Evolutionary conservation across 23 tunicate genomes (phyloP), one percentile per base, ranked within the genome.

Genomic region (Trididemnum clinides): DNA sequence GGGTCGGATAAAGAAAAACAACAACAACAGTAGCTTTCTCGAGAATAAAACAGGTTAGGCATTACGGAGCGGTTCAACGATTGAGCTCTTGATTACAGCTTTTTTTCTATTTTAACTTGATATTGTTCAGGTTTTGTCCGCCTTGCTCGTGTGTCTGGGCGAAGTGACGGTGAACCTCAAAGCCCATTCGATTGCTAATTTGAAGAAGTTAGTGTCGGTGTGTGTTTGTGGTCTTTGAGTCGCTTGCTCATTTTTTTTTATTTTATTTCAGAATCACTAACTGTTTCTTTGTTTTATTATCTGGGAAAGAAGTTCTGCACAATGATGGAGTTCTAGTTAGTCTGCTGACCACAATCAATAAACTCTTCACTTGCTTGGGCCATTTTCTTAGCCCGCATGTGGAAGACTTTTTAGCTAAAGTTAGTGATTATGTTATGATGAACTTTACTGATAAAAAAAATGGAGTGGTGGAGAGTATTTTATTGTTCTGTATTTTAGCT

Each of bases 381-480:
- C 82, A 84, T 80, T 90, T 90, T 39, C 72, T 90, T 21, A 90
- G 89, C 39, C 95, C 95, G 4, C 71, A 90, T 36, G 63, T 90
- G 26, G 89, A 76, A 26, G 87, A 57, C 19, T 75, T 90, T 30
- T 27, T 90, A 22, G 36, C 44, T 0, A 64, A 88, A 82, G 91
- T 88, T 28, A 4, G 71, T 62, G 15, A 10, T 44, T 44, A 7
- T 44, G 10, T 44, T 44, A 15, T 44, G 10, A 44, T 44, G 12
- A 44, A 44, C 54, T 44, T 15, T 44, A 44, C 15, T 44, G 10
- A 44, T 15, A 7, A 44, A 7, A 10, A 44, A 44, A 44, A 44
- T 44, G 15, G 12, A 44, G 15, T 44, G n/a, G n/a, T n/a, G n/a
- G n/a, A n/a, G n/a, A n/a, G n/a, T n/a, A n/a, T n/a, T n/a, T n/a